Percentiles rank a stretch among this genome's conserved stretches.
Evolutionary conservation across 2,113 vertebrate genomes (phyloP).

Genomic region (Oncorhynchus kisutch): DNA sequence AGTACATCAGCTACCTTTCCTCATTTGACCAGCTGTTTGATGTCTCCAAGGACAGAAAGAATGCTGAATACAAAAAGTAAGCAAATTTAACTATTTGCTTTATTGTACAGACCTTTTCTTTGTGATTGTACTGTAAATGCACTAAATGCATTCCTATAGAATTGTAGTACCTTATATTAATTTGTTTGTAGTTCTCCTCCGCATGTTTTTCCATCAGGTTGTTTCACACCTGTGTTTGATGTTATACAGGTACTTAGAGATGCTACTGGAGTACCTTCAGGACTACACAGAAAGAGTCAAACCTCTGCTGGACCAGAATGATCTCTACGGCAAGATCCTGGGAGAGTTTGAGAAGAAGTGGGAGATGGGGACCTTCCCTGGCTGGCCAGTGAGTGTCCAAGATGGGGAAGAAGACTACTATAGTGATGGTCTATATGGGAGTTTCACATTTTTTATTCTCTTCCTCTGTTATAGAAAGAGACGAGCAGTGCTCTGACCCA

Average conservation of each 20-base stretch:
- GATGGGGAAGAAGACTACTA: neutral
- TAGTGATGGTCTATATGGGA: neutral
- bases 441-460: neutral
- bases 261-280: constrained; percentile 96
- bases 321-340: constrained; percentile 94
- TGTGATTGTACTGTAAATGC: no score
- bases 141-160: no score
- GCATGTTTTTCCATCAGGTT: neutral
- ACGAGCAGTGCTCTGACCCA: constrained; percentile 96
- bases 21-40: constrained; percentile 98
- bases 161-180: no score
- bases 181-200: no score
- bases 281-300: constrained; percentile 96
- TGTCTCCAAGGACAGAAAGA: constrained; percentile 95
- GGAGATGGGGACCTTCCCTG: constrained; percentile 92
- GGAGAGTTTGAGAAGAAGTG: constrained; percentile 96
- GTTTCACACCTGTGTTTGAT: neutral
- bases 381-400: constrained; percentile 86
- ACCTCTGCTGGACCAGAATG: constrained; percentile 94
- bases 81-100: constrained; percentile 11
- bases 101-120: no score
- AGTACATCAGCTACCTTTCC: constrained; percentile 94
- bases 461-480: constrained; percentile 84
- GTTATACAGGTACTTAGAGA: constrained; percentile 87
- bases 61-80: constrained; percentile 94